Conservation (phyloP, 2,797 vertebrate species). For the Gymnoscopelus microlampas region DNA sequence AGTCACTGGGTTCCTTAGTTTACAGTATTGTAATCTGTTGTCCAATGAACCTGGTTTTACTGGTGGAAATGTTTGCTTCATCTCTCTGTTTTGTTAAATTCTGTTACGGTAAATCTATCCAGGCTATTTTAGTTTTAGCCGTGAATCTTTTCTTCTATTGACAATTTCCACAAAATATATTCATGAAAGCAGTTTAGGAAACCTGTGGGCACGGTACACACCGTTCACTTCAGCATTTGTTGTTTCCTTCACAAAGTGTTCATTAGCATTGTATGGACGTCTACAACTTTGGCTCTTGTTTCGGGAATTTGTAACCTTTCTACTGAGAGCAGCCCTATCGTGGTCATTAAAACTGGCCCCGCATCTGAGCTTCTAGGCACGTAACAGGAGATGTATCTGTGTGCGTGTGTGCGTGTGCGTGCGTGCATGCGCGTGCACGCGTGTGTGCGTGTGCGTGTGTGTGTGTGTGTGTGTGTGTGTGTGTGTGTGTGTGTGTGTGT, state of each 20-base stretch:
- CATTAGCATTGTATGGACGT: no score
- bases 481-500: background rate
- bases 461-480: background rate
- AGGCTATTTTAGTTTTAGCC: slow-evolving; percentile 4
- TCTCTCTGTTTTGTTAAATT: slow-evolving; percentile 11
- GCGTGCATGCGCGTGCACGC: background rate
- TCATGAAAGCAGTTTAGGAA: background rate
- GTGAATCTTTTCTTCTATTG: background rate
- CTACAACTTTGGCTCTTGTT: no score
- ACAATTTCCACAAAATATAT: no score
- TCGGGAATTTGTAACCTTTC: no score
- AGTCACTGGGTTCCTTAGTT: slow-evolving; percentile 3
- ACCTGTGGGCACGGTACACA: background rate
- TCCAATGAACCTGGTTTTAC: slow-evolving; percentile 10
- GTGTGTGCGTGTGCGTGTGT: background rate
- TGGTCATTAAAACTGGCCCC: no score
- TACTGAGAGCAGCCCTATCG: no score
- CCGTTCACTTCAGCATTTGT: no score
- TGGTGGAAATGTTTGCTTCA: background rate
- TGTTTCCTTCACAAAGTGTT: no score
- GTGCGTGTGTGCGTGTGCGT: background rate
- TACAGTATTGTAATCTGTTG: slow-evolving; percentile 7
- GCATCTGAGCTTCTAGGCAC: no score
- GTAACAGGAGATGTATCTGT: background rate
- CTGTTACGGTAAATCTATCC: background rate